These are phyloP conservation scores for Zygogramma bicolorata DNA, from an alignment of 2,888 invertebrate species.

Conservation along the genomic window DNA sequence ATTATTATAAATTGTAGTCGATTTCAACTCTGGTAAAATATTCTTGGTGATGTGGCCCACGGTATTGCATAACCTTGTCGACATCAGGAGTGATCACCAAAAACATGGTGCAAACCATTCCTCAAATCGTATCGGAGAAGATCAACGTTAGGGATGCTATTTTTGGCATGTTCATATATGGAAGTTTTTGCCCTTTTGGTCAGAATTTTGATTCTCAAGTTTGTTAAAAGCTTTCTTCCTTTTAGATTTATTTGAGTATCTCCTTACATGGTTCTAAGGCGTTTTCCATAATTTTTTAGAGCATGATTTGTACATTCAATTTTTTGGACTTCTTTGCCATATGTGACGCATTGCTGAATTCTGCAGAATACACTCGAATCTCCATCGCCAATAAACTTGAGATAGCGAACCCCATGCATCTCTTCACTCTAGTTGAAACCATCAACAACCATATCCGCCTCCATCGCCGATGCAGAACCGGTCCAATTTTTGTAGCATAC, in stretches of 20 bases:
- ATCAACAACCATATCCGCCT: conserved; percentile 44
- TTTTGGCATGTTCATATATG: conserved; percentile 46
- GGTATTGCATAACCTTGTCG: too few relatives aligned
- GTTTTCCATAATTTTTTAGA: conserved; percentile 32
- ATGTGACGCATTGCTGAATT: conserved; percentile 40
- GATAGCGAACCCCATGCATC: conserved; percentile 40
- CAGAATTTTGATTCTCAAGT: conserved; percentile 26
- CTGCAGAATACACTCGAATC: conserved; percentile 38
- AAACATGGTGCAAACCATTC: conserved; percentile 32
- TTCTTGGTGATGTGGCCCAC: too few relatives aligned
- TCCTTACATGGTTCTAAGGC: conserved; percentile 38
- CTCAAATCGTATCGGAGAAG: conserved; percentile 33
- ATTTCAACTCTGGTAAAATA: too few relatives aligned
- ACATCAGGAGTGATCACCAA: too few relatives aligned
- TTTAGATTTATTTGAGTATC: conserved; percentile 35
- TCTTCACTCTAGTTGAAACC: conserved; percentile 40
- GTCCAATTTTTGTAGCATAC: conserved; percentile 47
- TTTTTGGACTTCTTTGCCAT: conserved; percentile 36
- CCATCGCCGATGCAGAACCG: conserved; percentile 45
- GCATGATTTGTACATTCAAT: conserved; percentile 27
- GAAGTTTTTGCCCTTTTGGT: conserved; percentile 40
- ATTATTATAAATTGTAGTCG: too few relatives aligned
- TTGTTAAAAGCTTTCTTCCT: conserved; percentile 37
- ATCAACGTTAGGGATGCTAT: conserved; percentile 25
- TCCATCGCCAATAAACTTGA: conserved; percentile 42